Percentiles rank a stretch among this genome's conserved stretches.
These are phyloP conservation scores for Sinopyrophorus schimmeli DNA, from an alignment of 2,888 invertebrate genomes.

Conservation along the genomic window DNA sequence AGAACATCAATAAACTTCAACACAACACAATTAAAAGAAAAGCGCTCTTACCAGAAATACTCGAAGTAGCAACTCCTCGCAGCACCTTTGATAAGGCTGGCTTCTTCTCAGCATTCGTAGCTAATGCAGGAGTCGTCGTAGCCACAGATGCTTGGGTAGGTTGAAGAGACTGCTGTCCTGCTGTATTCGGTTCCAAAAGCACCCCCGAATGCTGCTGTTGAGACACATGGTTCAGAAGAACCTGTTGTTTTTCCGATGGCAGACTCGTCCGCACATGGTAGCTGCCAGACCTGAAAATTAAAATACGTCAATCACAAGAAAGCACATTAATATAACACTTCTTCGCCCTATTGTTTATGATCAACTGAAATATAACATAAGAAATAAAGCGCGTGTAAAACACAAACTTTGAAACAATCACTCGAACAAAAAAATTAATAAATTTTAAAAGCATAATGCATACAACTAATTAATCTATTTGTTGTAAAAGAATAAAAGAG, in stretches of 20 bases:
- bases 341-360: too few species aligned
- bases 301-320: not conserved
- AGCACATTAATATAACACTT: not conserved
- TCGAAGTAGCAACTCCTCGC: slow-evolving; percentile 61
- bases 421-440: not conserved
- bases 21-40: slow-evolving; percentile 2
- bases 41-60: slow-evolving; percentile 62
- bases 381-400: not conserved
- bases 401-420: not conserved
- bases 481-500: too few species aligned
- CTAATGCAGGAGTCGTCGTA: slow-evolving; percentile 31
- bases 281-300: slow-evolving; percentile 61
- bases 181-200: slow-evolving; percentile 52
- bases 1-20: slow-evolving; percentile 1
- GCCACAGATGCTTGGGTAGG: slow-evolving; percentile 32
- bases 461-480: too few species aligned
- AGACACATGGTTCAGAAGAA: slow-evolving; percentile 51
- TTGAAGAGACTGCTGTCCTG: slow-evolving; percentile 47
- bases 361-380: too few species aligned
- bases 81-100: slow-evolving; percentile 58
- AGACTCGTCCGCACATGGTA: slow-evolving; percentile 61
- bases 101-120: slow-evolving; percentile 45
- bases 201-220: slow-evolving; percentile 50
- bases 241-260: slow-evolving; percentile 57
- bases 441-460: too few species aligned